Evolutionary conservation across 2,888 invertebrate genomes (phyloP), one percentile per base, ranked within the genome.

Genomic region (Diarsia brunnea): DNA sequence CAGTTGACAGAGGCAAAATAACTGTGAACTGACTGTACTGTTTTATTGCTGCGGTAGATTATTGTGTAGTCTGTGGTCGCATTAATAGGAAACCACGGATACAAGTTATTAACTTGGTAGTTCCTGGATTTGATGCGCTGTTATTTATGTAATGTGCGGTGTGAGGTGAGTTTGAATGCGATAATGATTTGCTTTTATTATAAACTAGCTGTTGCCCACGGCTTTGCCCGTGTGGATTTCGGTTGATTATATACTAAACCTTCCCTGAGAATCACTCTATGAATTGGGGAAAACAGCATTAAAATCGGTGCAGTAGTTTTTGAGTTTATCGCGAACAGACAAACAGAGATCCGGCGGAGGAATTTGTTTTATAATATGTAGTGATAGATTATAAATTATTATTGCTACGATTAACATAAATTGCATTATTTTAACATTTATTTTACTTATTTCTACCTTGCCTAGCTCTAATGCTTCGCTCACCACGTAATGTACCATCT

Each of bases 31-130:
- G n/a, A n/a, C n/a, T 43, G 43, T 51, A 45, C 61, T 64, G 43
- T 75, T 78, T 77, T 75, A 71, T 53, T 73, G 21, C 19, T 73
- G 47, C 16, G n/a, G 53, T 24, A 64, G 64, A 68, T 67, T 58
- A 67, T 58, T 70, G 31, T 71, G 12, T 72, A 72, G 21, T 47
- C 60, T 79, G 69, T 67, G 78, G 74, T 73, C 24, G 43, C 45
- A 61, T 69, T 58, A 51, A 71, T 63, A 78, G 69, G 65, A 47
- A 72, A 55, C 60, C 73, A 68, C 63, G 7, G 47, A 68, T 49
- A 63, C 68, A 66, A 43, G 58, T 64, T 63, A 74, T 63, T 69
- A 64, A 69, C 43, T 60, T 31, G n/a, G 0, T 53, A 21, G 47
- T 31, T 19, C 21, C 69, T 43, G 47, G 58, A 72, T 72, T 66